These are phyloP conservation scores for Puffinus mauretanicus DNA, from an alignment of 2,113 vertebrate genomes.

Conservation along the genomic window DNA sequence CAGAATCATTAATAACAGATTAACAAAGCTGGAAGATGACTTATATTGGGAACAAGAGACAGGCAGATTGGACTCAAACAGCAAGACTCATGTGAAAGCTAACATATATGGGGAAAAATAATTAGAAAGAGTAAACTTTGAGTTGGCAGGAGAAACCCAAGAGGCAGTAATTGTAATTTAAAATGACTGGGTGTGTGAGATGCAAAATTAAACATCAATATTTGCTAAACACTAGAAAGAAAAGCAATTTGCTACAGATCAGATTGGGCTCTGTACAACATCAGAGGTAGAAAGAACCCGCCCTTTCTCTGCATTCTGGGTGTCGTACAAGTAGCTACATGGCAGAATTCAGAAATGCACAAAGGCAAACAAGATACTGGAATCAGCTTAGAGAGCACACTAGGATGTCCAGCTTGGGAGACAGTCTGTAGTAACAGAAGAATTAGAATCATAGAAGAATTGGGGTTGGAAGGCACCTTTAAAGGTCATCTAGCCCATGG, in stretches of 20 bases:
- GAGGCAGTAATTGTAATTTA: constrained; percentile 39
- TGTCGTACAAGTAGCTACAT: background rate
- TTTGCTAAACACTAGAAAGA: constrained; percentile 22
- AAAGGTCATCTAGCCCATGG: background rate
- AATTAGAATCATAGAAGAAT: background rate
- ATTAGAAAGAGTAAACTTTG: constrained; percentile 48
- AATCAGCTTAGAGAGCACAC: background rate
- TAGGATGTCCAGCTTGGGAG: background rate
- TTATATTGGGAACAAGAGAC: background rate
- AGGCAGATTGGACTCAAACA: background rate
- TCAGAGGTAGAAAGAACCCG: background rate
- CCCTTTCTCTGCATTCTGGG: background rate
- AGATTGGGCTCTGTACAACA: background rate
- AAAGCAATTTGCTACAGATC: background rate
- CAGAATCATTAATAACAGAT: constrained; percentile 25
- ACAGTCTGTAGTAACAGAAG: background rate
- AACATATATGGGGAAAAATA: constrained; percentile 11
- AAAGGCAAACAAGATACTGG: background rate
- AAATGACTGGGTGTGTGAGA: background rate
- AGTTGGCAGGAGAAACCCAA: constrained; percentile 22
- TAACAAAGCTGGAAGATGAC: background rate
- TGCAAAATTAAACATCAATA: constrained; percentile 52
- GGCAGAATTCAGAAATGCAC: background rate
- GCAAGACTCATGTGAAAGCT: background rate
- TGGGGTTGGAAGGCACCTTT: too few species aligned